These are phyloP conservation scores for Chelonia mydas DNA, from an alignment of 2,797 vertebrate genomes.

Conservation along the genomic window DNA sequence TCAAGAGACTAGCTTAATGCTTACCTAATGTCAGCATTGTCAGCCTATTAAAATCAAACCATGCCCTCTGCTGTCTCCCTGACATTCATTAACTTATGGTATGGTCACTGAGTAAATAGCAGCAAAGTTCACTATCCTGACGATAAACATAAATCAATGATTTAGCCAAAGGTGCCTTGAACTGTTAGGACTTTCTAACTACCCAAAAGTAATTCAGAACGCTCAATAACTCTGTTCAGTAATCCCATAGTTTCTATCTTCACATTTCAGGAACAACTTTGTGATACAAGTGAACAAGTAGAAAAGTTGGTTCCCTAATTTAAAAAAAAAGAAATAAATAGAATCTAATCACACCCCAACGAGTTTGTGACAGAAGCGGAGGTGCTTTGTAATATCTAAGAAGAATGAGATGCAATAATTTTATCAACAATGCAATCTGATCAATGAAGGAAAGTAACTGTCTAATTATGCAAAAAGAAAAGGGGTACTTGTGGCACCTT, in stretches of 20 bases:
- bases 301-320: neutral
- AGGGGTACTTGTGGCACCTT: too few relatives aligned
- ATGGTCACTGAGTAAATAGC: neutral
- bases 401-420: neutral
- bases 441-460: neutral
- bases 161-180: rapidly evolving
- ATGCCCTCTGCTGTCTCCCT: neutral
- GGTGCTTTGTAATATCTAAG: neutral
- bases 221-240: neutral
- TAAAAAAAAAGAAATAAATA: too few relatives aligned
- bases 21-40: rapidly evolving
- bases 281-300: neutral
- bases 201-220: neutral
- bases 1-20: neutral
- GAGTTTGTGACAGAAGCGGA: neutral
- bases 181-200: rapidly evolving
- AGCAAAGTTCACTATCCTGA: neutral
- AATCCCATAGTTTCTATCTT: neutral
- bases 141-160: neutral
- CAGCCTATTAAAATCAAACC: rapidly evolving
- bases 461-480: too few relatives aligned
- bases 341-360: neutral
- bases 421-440: neutral
- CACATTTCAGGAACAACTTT: neutral
- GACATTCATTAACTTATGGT: conserved; percentile 25